Evolutionary conservation across 2,797 vertebrate genomes (phyloP).

Genomic region (Phataginus tricuspis): DNA sequence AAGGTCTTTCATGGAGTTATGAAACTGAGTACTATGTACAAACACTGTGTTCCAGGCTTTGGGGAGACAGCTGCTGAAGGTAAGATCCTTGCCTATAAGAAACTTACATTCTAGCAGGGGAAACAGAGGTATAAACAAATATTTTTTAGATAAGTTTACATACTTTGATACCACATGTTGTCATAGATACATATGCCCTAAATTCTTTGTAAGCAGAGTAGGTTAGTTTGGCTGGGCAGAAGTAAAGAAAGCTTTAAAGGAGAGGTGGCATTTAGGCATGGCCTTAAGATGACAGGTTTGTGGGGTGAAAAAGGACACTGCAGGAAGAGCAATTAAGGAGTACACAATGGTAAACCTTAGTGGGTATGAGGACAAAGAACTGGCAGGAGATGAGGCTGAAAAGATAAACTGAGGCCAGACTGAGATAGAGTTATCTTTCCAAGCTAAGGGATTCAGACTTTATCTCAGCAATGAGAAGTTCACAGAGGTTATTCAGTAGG

Average conservation of each 20-base stretch:
- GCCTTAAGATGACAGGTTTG: background rate
- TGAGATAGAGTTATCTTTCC: background rate
- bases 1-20: background rate
- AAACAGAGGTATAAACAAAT: background rate
- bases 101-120: background rate
- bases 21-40: background rate
- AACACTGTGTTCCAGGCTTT: background rate
- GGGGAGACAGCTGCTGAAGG: background rate
- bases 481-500: background rate
- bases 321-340: background rate
- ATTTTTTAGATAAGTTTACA: background rate
- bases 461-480: background rate
- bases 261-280: background rate
- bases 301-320: background rate
- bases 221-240: background rate
- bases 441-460: background rate
- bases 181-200: background rate
- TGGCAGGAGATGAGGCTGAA: background rate
- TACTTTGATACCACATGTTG: background rate
- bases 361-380: background rate
- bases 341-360: background rate
- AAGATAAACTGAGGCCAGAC: background rate
- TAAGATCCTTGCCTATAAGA: background rate
- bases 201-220: background rate
- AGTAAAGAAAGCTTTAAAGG: background rate